Evolutionary conservation across 2,113 vertebrate genomes (phyloP).

Genomic region (Myiagra hebetior): DNA sequence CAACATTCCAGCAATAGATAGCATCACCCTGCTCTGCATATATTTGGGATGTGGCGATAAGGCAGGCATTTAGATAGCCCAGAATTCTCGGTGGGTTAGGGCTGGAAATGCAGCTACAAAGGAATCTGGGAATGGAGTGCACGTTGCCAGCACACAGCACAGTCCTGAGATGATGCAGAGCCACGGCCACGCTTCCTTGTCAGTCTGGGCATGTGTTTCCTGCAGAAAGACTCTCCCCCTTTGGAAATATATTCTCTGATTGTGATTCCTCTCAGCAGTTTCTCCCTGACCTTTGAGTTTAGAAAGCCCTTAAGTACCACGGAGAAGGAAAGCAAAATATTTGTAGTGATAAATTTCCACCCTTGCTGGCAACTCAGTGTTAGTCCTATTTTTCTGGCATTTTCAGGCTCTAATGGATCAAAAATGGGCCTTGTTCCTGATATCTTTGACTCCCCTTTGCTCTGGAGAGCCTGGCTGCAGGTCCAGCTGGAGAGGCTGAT

Average conservation of each 20-base stretch:
- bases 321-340: conserved; percentile 24
- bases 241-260: conserved; percentile 5
- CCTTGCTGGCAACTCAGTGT: background rate
- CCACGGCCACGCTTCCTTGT: background rate
- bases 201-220: background rate
- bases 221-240: background rate
- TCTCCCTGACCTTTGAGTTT: conserved; percentile 45
- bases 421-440: background rate
- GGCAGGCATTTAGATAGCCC: background rate
- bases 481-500: background rate
- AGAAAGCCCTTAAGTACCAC: conserved; percentile 34
- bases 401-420: background rate
- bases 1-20: background rate
- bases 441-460: background rate
- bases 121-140: background rate
- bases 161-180: background rate
- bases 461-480: background rate
- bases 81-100: background rate
- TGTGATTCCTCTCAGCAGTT: conserved; percentile 38
- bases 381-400: background rate
- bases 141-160: background rate
- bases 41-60: background rate
- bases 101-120: background rate
- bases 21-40: background rate
- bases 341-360: conserved; percentile 4